phyloP scores from a whole-genome alignment of 2,797 vertebrate species.

The Oreonectes daqikongensis region DNA sequence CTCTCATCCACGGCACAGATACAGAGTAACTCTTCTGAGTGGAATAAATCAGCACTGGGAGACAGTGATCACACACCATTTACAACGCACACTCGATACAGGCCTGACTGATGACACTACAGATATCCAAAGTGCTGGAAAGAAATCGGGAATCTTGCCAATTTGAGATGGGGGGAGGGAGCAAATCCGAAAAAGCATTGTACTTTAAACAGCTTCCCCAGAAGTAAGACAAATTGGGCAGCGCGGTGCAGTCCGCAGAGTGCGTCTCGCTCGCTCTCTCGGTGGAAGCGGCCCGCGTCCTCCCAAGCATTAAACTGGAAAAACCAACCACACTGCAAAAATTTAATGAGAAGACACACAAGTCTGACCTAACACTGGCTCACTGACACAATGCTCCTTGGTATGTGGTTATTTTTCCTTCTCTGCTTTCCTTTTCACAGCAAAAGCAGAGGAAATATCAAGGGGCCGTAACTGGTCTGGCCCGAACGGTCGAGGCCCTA shows the following conservation, averaged over 20 bases:
- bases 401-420: conserved; percentile 63
- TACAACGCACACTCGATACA: conserved; percentile 46
- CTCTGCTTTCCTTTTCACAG: conserved; percentile 18
- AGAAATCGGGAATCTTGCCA: conserved; percentile 50
- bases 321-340: conserved; percentile 74
- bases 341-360: conserved; percentile 74
- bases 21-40: conserved; percentile 47
- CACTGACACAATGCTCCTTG: conserved; percentile 70
- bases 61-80: conserved; percentile 57
- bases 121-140: conserved; percentile 48
- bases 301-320: conserved; percentile 78
- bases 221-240: conserved; percentile 76
- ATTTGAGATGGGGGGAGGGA: conserved; percentile 57
- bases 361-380: conserved; percentile 57
- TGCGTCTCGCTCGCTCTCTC: conserved; percentile 58
- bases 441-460: conserved; percentile 47
- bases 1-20: conserved; percentile 41
- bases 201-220: conserved; percentile 67
- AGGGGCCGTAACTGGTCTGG: conserved; percentile 53
- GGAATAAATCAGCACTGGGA: conserved; percentile 57
- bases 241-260: conserved; percentile 56
- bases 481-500: conserved; percentile 45
- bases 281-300: conserved; percentile 65
- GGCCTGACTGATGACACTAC: conserved; percentile 55
- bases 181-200: conserved; percentile 57